A percentile compares a stretch with the other conserved stretches of the same genome.
These are phyloP conservation scores for Drosophila ogumai DNA, from an alignment of 1,140 invertebrate species.

Conservation along the genomic window DNA sequence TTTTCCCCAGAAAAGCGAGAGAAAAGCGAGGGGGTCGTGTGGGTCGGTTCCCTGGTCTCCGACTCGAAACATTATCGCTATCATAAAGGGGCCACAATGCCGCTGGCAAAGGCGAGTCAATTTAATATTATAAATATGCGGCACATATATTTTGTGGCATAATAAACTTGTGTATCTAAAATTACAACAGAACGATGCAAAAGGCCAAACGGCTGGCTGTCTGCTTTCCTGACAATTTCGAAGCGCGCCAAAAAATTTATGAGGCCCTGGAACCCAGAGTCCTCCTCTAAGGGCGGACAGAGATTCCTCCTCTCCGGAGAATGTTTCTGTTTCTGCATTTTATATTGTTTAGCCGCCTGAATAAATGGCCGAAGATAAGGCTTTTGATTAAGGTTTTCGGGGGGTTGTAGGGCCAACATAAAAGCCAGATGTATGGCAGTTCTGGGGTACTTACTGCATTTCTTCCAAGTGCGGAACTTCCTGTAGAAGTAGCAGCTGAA, in stretches of 20 bases:
- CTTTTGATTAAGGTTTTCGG: slow-evolving; percentile 56
- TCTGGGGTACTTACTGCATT: slow-evolving; percentile 81
- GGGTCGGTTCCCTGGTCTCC: slow-evolving; percentile 18
- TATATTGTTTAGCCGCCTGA: slow-evolving; percentile 69
- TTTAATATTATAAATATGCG: slow-evolving; percentile 82
- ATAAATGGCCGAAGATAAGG: slow-evolving; percentile 73
- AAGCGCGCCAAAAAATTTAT: slow-evolving; percentile 79
- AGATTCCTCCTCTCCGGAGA: slow-evolving; percentile 3
- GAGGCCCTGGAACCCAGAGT: slow-evolving; percentile 31
- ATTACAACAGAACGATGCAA: slow-evolving; percentile 67
- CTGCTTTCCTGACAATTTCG: slow-evolving; percentile 65
- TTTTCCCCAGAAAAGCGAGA: slow-evolving; percentile 1
- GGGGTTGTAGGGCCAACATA: neutral
- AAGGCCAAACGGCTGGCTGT: slow-evolving; percentile 13
- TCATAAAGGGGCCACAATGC: slow-evolving; percentile 54
- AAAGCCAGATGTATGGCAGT: slow-evolving; percentile 14
- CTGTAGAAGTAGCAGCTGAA: slow-evolving; percentile 84
- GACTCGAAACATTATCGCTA: slow-evolving; percentile 63
- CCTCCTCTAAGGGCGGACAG: neutral
- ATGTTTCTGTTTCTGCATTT: slow-evolving; percentile 63
- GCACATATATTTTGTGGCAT: slow-evolving; percentile 78
- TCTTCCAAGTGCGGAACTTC: slow-evolving; percentile 84
- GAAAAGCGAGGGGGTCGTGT: slow-evolving; percentile 12
- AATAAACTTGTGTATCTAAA: slow-evolving; percentile 83
- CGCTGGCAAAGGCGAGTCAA: slow-evolving; percentile 52